These are phyloP conservation scores for Amphiduros pacificus DNA, from an alignment of 2,888 invertebrate genomes.

Conservation along the genomic window DNA sequence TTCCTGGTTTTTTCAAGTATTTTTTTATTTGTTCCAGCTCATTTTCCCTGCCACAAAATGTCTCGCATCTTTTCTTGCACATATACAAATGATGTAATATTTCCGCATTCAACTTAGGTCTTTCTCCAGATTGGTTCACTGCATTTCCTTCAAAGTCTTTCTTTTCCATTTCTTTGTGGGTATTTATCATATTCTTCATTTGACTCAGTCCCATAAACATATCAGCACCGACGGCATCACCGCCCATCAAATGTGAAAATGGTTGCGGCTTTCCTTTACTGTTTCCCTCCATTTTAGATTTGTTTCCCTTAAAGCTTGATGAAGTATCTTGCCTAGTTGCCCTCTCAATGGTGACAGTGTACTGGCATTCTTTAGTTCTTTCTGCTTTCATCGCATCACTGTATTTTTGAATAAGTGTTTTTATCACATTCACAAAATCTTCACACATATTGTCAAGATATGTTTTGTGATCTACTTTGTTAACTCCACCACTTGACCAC, in stretches of 20 bases:
- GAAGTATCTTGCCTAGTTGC: too few species aligned
- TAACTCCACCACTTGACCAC: slow-evolving; percentile 1
- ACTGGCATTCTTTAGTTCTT: too few species aligned
- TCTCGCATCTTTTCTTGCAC: not conserved
- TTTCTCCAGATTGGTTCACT: not conserved
- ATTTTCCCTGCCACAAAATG: not conserved
- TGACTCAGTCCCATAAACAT: too few species aligned
- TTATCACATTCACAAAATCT: not conserved
- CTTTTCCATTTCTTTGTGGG: too few species aligned
- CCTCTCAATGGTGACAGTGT: too few species aligned
- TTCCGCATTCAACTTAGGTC: not conserved
- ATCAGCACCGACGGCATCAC: too few species aligned
- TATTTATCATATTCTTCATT: not conserved
- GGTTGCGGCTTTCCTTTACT: too few species aligned
- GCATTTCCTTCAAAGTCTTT: not conserved
- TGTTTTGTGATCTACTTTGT: not conserved
- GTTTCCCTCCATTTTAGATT: too few species aligned
- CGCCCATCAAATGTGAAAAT: too few species aligned
- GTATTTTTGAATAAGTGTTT: not conserved
- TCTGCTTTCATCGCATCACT: not conserved
- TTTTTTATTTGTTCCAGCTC: not conserved
- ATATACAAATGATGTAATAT: slow-evolving; percentile 7
- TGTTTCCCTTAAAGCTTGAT: too few species aligned
- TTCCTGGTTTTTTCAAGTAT: slow-evolving; percentile 1
- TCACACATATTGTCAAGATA: slow-evolving; percentile 1